phyloP scores from a whole-genome alignment of 2,797 vertebrate genomes.

The Ispidina lecontei region DNA sequence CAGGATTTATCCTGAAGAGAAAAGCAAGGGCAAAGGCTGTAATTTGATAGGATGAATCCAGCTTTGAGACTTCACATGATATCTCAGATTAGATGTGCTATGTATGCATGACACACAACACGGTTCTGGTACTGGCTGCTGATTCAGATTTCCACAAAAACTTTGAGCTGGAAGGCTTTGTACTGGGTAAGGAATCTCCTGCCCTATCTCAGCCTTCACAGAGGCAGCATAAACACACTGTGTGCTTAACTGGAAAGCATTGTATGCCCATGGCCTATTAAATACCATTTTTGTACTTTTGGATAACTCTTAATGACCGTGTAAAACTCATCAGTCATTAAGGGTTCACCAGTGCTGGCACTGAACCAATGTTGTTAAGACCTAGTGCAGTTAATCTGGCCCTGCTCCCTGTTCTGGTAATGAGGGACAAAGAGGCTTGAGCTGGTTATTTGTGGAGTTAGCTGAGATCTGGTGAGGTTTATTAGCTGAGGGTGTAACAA shows the following conservation, averaged over 20 bases:
- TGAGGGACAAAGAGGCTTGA: conserved; percentile 33
- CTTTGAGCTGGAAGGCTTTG: neutral
- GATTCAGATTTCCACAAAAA: conserved; percentile 12
- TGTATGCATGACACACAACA: neutral
- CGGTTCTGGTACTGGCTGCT: neutral
- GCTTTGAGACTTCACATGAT: conserved; percentile 41
- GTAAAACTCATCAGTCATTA: conserved; percentile 1
- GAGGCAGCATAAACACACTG: neutral
- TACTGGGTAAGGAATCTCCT: neutral
- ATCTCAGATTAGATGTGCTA: neutral
- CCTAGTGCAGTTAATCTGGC: conserved; percentile 36
- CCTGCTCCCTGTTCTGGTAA: neutral
- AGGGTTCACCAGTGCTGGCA: neutral
- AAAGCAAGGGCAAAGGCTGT: conserved; percentile 47
- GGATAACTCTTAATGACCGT: neutral
- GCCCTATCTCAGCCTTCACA: neutral
- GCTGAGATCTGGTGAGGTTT: neutral
- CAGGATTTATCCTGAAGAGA: conserved; percentile 36
- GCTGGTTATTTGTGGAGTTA: conserved; percentile 42
- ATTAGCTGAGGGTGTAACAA: neutral
- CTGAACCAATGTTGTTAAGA: neutral
- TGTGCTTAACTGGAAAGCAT: neutral
- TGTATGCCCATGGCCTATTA: neutral
- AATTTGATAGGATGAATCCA: conserved; percentile 46
- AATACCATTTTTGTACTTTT: neutral